These are phyloP conservation scores for Ciona savignyi DNA, from an alignment of 23 tunicate species.

Conservation along the genomic window DNA sequence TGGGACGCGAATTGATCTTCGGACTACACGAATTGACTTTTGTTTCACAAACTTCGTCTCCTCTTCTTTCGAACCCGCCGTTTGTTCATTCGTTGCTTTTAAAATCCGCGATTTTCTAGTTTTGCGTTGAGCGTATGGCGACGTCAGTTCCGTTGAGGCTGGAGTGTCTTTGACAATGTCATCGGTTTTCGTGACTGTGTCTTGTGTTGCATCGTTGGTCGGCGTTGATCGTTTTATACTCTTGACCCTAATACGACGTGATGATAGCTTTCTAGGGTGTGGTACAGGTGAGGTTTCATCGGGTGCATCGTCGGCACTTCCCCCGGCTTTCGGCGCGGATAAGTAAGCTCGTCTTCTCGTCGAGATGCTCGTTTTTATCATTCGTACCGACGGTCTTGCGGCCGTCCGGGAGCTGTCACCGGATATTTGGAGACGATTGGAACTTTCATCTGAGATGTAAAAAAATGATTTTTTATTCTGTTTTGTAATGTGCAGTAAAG, in stretches of 20 bases:
- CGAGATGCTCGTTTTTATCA: not conserved
- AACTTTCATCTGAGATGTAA: too few species aligned
- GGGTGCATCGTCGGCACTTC: not conserved
- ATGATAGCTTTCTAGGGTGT: not conserved
- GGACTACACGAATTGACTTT: not conserved
- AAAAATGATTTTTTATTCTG: too few species aligned
- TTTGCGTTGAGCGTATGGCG: not conserved
- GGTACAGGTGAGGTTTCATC: not conserved
- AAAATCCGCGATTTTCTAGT: not conserved
- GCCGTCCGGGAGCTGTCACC: not conserved
- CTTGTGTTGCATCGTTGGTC: not conserved
- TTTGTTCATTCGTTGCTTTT: not conserved
- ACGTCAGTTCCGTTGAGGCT: not conserved
- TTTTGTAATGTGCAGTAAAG: not conserved
- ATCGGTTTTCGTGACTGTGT: not conserved
- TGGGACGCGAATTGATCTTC: not conserved
- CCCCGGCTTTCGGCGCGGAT: slow-evolving; percentile 12
- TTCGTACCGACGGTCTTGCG: not conserved
- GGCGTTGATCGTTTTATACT: slow-evolving; percentile 5
- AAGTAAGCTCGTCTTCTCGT: slow-evolving; percentile 20
- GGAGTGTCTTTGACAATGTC: not conserved
- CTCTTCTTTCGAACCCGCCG: not conserved
- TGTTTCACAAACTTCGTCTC: not conserved
- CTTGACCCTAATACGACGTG: slow-evolving; percentile 11
- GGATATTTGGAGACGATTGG: not conserved